phyloP scores from a whole-genome alignment of 1,140 invertebrate genomes.

The Drosophila cardini region DNA sequence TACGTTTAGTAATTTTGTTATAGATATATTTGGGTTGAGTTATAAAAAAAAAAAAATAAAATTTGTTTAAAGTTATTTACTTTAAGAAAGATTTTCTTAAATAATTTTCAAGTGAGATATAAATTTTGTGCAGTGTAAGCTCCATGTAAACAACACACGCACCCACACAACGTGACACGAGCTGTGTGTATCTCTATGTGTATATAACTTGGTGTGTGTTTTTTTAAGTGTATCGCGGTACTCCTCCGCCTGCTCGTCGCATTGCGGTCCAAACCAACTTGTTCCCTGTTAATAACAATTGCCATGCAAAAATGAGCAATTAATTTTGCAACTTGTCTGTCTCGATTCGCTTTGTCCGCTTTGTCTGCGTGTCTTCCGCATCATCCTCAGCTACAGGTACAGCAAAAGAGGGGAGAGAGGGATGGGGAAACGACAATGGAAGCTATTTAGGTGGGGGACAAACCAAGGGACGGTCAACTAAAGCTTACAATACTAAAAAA shows the following conservation, averaged over 20 bases:
- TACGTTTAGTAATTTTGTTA: too few species aligned
- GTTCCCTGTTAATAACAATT: constrained; percentile 16
- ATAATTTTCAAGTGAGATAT: background rate
- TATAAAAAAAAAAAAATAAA: too few species aligned
- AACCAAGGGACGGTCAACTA: constrained; percentile 10
- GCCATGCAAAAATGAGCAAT: constrained; percentile 43
- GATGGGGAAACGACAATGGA: background rate
- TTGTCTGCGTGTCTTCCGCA: constrained; percentile 8
- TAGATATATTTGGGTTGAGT: too few species aligned
- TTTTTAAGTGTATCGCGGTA: background rate
- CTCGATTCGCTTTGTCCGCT: constrained; percentile 6
- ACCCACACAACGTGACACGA: constrained; percentile 11
- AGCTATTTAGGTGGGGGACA: constrained; percentile 3
- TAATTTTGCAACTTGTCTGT: constrained; percentile 46
- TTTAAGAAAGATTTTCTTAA: too few species aligned
- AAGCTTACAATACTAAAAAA: background rate
- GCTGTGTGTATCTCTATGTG: background rate
- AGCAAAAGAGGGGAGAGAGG: background rate
- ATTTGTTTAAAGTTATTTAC: too few species aligned
- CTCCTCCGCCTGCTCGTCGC: background rate
- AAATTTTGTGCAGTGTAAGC: constrained; percentile 8
- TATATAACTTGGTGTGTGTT: background rate
- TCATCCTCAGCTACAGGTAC: background rate
- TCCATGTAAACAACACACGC: constrained; percentile 17
- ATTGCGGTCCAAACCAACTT: background rate